Conservation (phyloP, 2,888 invertebrate genomes). For the Drosophila aldrichi region DNA sequence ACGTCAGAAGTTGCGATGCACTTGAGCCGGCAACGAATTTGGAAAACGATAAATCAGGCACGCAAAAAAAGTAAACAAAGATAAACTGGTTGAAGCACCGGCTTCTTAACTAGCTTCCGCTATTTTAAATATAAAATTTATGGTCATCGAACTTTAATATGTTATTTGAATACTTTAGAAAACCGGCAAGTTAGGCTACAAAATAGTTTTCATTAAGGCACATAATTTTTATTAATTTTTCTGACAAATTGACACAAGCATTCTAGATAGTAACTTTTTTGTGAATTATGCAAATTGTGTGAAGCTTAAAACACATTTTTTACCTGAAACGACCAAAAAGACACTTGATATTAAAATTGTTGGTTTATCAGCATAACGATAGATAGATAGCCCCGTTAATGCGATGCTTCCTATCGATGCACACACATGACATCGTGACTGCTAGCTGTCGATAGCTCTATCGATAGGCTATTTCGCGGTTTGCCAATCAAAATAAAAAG, state of each 20-base stretch:
- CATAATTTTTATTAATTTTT: no score
- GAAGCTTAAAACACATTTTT: constrained; percentile 4
- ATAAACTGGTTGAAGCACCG: neutral
- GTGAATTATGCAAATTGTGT: neutral
- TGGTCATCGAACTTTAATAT: neutral
- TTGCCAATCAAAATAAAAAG: neutral
- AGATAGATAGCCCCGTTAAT: no score
- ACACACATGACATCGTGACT: neutral
- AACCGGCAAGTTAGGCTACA: constrained; percentile 5
- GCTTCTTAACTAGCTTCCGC: neutral
- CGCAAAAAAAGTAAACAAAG: neutral
- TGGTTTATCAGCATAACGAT: constrained; percentile 24
- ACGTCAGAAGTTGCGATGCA: constrained; percentile 20
- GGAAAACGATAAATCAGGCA: neutral
- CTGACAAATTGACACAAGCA: neutral
- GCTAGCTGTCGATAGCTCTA: neutral
- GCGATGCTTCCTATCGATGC: constrained; percentile 12
- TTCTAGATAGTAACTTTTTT: neutral
- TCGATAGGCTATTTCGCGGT: neutral
- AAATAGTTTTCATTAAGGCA: neutral
- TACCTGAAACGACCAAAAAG: constrained; percentile 28
- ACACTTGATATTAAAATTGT: constrained; percentile 31
- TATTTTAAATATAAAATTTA: constrained; percentile 2
- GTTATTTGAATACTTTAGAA: neutral
- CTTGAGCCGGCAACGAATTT: neutral